Evolutionary conservation across 2,888 invertebrate genomes (phyloP).

Genomic region (Cerceris ruficornis): DNA sequence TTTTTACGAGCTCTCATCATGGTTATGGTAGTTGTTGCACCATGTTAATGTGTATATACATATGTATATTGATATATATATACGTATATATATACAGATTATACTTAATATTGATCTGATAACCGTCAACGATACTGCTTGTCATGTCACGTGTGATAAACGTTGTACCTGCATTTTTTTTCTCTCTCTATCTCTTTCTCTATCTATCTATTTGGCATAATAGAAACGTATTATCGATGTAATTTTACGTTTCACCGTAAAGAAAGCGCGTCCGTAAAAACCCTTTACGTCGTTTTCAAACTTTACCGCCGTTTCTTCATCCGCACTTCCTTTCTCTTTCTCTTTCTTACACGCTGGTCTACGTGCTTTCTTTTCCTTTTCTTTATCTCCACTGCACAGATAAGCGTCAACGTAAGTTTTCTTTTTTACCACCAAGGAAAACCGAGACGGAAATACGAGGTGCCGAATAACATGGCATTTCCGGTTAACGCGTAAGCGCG

Average conservation of each 20-base stretch:
- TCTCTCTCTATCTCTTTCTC: not conserved
- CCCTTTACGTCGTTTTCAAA: not conserved
- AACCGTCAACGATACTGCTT: not conserved
- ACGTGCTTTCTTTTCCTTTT: not conserved
- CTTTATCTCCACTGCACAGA: constrained; percentile 1
- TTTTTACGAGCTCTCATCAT: constrained; percentile 21
- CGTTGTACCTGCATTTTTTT: not conserved
- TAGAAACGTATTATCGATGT: not conserved
- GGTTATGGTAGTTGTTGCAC: constrained; percentile 55
- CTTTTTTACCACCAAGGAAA: too few species aligned
- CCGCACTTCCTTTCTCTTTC: not conserved
- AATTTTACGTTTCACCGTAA: not conserved
- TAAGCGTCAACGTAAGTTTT: not conserved
- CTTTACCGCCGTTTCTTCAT: not conserved
- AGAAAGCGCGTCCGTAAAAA: too few species aligned
- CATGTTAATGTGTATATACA: constrained; percentile 22
- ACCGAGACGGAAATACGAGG: too few species aligned
- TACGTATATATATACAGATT: too few species aligned
- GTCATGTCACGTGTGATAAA: constrained; percentile 8
- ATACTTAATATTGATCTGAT: constrained; percentile 1
- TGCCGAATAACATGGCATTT: too few species aligned
- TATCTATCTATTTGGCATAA: not conserved
- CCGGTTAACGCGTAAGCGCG: too few species aligned
- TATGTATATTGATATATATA: too few species aligned
- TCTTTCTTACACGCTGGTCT: constrained; percentile 3